Conservation (phyloP, 2,113 vertebrate species). For the Perognathus longimembris region DNA sequence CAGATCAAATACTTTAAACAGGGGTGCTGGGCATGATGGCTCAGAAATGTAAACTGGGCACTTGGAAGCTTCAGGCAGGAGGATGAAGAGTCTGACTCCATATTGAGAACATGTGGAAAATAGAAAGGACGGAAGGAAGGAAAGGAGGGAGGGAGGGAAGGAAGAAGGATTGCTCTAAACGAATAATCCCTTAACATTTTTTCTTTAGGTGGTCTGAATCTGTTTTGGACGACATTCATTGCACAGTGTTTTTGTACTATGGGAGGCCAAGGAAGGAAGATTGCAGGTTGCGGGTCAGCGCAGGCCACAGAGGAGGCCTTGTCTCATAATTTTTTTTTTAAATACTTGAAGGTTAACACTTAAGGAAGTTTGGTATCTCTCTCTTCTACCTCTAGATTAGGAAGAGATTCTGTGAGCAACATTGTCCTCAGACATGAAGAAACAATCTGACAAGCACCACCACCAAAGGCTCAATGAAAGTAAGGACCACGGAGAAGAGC, state of each 20-base stretch:
- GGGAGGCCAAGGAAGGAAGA: not conserved
- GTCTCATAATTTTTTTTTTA: too few relatives aligned
- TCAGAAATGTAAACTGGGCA: not conserved
- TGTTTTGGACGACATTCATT: slow-evolving; percentile 23
- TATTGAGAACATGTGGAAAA: not conserved
- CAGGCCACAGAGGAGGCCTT: too few relatives aligned
- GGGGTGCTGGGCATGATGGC: too few relatives aligned
- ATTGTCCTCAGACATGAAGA: not conserved
- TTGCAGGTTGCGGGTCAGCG: too few relatives aligned
- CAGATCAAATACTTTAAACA: not conserved
- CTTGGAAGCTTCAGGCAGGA: not conserved
- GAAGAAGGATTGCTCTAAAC: not conserved
- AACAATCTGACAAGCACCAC: not conserved
- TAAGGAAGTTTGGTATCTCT: slow-evolving; percentile 10
- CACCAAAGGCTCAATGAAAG: not conserved
- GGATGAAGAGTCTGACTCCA: not conserved
- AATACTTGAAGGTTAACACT: not conserved
- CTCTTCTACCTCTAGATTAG: not conserved
- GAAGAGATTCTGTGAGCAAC: slow-evolving; percentile 7
- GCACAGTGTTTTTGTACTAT: not conserved
- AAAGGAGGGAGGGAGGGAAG: too few relatives aligned
- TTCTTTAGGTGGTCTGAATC: not conserved
- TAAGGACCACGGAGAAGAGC: not conserved
- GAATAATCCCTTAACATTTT: not conserved
- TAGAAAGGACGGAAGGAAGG: too few relatives aligned